Evolutionary conservation across 1,140 invertebrate species (phyloP).

Genomic region (Drosophila sechellia): DNA sequence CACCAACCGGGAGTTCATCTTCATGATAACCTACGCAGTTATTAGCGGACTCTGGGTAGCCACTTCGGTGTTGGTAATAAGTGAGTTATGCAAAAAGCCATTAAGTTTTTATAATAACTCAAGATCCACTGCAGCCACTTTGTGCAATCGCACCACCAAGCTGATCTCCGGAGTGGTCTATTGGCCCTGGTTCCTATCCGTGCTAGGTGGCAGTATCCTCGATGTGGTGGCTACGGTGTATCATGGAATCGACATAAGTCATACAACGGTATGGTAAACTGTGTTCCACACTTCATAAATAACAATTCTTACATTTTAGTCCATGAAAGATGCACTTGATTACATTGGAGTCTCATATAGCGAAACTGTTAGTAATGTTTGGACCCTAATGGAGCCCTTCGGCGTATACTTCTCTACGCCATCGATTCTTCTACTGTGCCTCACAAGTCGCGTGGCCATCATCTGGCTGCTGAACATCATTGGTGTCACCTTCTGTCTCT

Average conservation of each 20-base stretch:
- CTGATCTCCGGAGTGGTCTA: slow-evolving; percentile 64
- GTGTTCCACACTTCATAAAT: background rate
- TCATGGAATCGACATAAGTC: slow-evolving; percentile 58
- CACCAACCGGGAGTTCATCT: slow-evolving; percentile 67
- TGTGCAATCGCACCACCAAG: slow-evolving; percentile 73
- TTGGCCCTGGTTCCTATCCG: slow-evolving; percentile 78
- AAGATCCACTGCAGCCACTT: slow-evolving; percentile 41
- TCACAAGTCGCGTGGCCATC: slow-evolving; percentile 64
- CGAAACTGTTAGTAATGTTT: background rate
- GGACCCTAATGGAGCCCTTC: slow-evolving; percentile 22
- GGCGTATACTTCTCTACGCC: slow-evolving; percentile 73
- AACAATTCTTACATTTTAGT: slow-evolving; percentile 9
- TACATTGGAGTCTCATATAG: slow-evolving; percentile 29
- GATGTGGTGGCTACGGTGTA: slow-evolving; percentile 78
- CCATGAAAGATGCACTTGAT: slow-evolving; percentile 34
- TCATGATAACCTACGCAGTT: slow-evolving; percentile 72
- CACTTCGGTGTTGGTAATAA: slow-evolving; percentile 62
- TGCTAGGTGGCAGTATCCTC: slow-evolving; percentile 62
- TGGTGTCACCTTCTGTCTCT: slow-evolving; percentile 70
- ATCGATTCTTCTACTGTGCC: slow-evolving; percentile 55
- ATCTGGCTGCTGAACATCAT: slow-evolving; percentile 78
- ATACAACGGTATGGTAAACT: slow-evolving; percentile 36
- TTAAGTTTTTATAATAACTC: background rate
- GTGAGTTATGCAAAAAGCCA: slow-evolving; percentile 44
- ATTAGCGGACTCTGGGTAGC: slow-evolving; percentile 75